These are phyloP conservation scores for Brachionus paranguensis DNA, from an alignment of 1,140 invertebrate species.

Conservation along the genomic window DNA sequence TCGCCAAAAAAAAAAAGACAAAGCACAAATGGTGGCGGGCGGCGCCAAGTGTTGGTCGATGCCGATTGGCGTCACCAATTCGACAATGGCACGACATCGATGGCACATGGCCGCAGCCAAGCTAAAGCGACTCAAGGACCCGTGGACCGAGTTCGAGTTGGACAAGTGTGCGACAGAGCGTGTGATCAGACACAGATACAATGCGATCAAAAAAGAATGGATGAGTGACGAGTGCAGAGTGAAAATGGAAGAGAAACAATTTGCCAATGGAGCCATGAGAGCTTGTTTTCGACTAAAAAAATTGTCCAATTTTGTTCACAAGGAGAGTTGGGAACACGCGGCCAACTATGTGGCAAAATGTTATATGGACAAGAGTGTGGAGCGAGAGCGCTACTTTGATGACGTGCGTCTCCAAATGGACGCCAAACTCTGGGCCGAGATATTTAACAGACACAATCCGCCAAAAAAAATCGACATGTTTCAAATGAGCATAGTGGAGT, in stretches of 20 bases:
- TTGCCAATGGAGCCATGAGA: conserved; percentile 61
- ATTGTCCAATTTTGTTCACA: conserved; percentile 56
- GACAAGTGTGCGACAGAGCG: conserved; percentile 51
- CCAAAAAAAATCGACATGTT: conserved; percentile 64
- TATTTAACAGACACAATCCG: conserved; percentile 62
- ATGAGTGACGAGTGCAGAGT: conserved; percentile 55
- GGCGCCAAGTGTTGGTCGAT: no score
- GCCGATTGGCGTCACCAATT: neutral
- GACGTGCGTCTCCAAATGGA: conserved; percentile 63
- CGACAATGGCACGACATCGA: conserved; percentile 30
- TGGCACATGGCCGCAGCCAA: conserved; percentile 48
- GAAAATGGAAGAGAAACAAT: conserved; percentile 59
- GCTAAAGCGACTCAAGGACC: conserved; percentile 48
- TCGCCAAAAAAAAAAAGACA: neutral
- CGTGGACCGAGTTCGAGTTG: conserved; percentile 57
- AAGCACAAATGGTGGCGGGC: no score
- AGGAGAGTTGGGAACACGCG: conserved; percentile 57
- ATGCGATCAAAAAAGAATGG: conserved; percentile 56
- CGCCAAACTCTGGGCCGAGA: conserved; percentile 63
- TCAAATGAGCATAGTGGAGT: conserved; percentile 62
- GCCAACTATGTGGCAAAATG: conserved; percentile 61
- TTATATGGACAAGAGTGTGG: conserved; percentile 58
- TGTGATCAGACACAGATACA: conserved; percentile 55
- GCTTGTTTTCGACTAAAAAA: conserved; percentile 61
- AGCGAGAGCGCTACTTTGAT: conserved; percentile 59